Evolutionary conservation across 2,113 vertebrate genomes (phyloP).

Genomic region (Numenius arquata): DNA sequence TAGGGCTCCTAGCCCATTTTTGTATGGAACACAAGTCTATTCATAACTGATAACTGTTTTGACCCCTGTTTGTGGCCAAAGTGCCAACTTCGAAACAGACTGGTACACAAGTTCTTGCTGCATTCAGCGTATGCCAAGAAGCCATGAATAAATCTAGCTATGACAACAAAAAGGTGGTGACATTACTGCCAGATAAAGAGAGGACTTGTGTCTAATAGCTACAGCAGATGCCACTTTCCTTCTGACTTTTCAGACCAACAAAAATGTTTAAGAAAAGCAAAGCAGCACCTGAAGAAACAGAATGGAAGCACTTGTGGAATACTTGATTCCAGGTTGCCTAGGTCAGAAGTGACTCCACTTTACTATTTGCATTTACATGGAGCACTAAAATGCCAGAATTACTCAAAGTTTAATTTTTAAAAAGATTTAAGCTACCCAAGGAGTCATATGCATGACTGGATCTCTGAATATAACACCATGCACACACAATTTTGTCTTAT

Average conservation of each 20-base stretch:
- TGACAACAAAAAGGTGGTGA: background rate
- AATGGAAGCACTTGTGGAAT: background rate
- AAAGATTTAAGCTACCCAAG: background rate
- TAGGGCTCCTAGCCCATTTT: background rate
- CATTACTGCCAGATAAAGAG: background rate
- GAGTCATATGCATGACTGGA: too few species aligned
- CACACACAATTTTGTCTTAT: background rate
- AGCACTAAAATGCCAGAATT: background rate
- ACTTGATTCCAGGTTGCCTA: background rate
- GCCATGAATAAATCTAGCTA: background rate
- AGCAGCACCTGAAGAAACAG: background rate
- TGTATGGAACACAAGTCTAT: background rate
- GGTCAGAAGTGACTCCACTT: background rate
- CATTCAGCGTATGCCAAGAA: background rate
- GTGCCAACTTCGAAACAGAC: background rate
- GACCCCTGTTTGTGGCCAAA: background rate
- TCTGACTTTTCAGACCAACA: background rate
- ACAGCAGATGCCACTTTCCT: background rate
- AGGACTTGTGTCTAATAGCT: background rate
- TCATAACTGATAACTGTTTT: background rate
- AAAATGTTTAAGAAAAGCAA: background rate
- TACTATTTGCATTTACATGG: background rate
- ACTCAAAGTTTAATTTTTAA: background rate
- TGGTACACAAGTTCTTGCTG: background rate
- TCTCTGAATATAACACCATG: background rate